Evolutionary conservation across 2,797 vertebrate species (phyloP).

Genomic region (Cossypha niveicapilla): DNA sequence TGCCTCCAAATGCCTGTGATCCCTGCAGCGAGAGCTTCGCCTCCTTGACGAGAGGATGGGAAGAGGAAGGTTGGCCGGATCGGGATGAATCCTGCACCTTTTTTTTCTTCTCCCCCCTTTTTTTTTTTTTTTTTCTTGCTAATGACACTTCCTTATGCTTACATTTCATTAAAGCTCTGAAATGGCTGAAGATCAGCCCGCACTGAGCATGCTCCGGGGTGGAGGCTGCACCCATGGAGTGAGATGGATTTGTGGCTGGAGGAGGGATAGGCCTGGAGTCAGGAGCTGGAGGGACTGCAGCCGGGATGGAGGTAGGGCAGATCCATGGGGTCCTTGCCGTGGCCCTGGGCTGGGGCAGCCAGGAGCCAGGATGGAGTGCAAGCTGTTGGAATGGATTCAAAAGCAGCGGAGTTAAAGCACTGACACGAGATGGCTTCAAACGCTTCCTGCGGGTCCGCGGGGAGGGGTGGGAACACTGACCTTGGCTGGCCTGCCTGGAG

Average conservation of each 20-base stretch:
- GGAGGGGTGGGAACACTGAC: conserved; percentile 28
- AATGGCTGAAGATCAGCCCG: conserved; percentile 74
- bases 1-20: not conserved
- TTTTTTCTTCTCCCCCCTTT: not conserved
- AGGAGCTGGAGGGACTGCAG: conserved; percentile 65
- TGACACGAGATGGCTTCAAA: conserved; percentile 40
- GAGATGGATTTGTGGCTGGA: conserved; percentile 72
- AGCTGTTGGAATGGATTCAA: conserved; percentile 44
- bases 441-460: conserved; percentile 16
- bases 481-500: conserved; percentile 2
- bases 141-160: conserved; percentile 74
- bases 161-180: conserved; percentile 73
- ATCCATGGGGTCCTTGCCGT: not conserved
- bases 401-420: conserved; percentile 39
- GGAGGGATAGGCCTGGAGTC: conserved; percentile 64
- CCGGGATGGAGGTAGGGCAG: conserved; percentile 68
- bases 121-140: not conserved
- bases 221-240: conserved; percentile 73
- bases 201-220: conserved; percentile 75
- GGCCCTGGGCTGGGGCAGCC: not conserved
- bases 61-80: not conserved
- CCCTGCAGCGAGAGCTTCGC: not conserved
- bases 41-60: conserved; percentile 5
- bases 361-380: conserved; percentile 15
- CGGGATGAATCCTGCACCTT: not conserved